Evolutionary conservation across 2,113 vertebrate genomes (phyloP), one percentile per base, ranked within the genome.

Genomic region (Platichthys flesus): DNA sequence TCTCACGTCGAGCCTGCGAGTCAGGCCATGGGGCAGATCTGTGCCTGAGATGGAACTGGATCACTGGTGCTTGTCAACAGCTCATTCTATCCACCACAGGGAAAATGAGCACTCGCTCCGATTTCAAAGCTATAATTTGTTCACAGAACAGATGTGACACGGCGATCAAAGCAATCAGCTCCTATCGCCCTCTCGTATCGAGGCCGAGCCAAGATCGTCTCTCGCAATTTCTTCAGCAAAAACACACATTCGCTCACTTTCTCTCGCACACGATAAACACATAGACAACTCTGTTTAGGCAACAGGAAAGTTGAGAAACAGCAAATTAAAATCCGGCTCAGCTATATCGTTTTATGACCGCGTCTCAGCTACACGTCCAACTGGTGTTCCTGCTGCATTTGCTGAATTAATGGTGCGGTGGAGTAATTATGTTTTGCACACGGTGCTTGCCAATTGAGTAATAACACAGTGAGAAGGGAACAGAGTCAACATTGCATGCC

Each of bases 131-230:
- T 91, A 81, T 94, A 92, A 94, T 94, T 93, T 93, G 71, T 81
- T 81, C 81, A 85, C 85, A 89, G 88, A 94, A 91, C 94, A 93
- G 92, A 92, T 94, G 93, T 94, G 85, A 87, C 84, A 79, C 65
- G 40, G 63, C 55, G 59, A 87, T 92, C 86, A 84, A 70, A 80
- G 82, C 61, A 64, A 73, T 91, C 80, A 81, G 75, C 56, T 73
- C 71, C 55, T 65, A 82, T 79, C 72, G 68, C 56, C 49, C 67
- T 69, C 74, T 61, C 75, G 69, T 62, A 76, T 57, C 55, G 58
- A 58, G 73, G 76, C 71, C 72, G 86, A 80, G 83, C 78, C 67
- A 31, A 66, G 80, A 67, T 59, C 74, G 76, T 86, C 68, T 74
- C 60, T 57, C 64, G 57, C 76, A 72, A 83, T 78, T 87, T 81